A percentile compares a stretch with the other conserved stretches of the same genome.
Conservation (phyloP, 2,797 vertebrate genomes). For the Chrosomus eos region DNA sequence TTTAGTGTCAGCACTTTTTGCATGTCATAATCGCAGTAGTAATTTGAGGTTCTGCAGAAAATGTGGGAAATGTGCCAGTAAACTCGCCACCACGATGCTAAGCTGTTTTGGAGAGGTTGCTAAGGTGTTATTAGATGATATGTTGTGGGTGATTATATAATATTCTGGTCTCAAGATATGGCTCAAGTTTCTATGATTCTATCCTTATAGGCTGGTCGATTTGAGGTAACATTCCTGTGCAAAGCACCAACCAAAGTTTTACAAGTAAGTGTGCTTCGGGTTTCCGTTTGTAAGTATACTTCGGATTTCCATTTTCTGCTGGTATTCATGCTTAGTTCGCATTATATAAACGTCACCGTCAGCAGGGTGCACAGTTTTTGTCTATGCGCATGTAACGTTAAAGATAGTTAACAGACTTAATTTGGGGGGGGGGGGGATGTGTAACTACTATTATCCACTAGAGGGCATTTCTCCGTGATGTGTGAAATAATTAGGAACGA, state of each 20-base stretch:
- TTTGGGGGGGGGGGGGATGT: neutral
- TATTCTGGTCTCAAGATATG: neutral
- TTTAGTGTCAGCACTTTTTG: neutral
- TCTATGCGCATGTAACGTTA: neutral
- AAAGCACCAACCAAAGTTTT: neutral
- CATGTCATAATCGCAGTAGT: neutral
- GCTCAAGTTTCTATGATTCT: neutral
- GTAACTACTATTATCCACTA: neutral
- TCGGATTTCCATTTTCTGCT: too few species aligned
- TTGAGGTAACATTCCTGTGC: neutral
- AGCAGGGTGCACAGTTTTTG: neutral
- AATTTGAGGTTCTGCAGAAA: conserved; percentile 19
- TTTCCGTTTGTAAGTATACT: neutral
- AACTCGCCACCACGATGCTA: neutral
- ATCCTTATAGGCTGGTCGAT: neutral
- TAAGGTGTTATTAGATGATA: neutral
- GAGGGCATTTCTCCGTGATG: neutral
- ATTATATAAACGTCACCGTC: neutral
- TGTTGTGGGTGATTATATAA: conserved; percentile 1
- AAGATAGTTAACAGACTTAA: neutral
- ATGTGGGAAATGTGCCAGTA: neutral
- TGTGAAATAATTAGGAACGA: neutral
- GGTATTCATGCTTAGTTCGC: neutral
- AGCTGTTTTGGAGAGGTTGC: conserved; percentile 17
- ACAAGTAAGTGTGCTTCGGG: neutral